These are phyloP conservation scores for Eclectus roratus DNA, from an alignment of 2,113 vertebrate genomes.

Conservation along the genomic window DNA sequence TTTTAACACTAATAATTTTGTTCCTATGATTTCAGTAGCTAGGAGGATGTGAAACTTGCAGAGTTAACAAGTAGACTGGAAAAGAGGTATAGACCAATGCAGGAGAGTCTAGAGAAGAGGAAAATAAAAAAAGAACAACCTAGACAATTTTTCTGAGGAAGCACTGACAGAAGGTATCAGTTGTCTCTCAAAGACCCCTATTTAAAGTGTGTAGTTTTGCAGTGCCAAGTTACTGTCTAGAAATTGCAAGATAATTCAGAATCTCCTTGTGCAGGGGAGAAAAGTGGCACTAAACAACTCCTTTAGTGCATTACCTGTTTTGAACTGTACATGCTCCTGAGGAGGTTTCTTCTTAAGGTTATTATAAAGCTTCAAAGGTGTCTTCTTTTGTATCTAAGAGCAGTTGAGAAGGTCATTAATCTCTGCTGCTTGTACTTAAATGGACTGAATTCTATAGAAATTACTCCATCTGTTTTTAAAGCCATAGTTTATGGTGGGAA, in stretches of 20 bases:
- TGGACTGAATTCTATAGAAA: neutral
- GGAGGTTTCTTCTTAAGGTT: neutral
- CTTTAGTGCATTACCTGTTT: neutral
- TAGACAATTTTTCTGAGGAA: slow-evolving; percentile 41
- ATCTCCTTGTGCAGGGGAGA: neutral
- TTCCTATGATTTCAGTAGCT: slow-evolving; percentile 43
- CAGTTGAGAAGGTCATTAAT: neutral
- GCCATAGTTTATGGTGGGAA: neutral
- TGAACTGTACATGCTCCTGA: fast-evolving
- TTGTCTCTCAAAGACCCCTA: neutral
- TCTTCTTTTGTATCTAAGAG: neutral
- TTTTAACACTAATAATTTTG: neutral
- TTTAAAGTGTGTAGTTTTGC: slow-evolving; percentile 3
- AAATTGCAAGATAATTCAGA: neutral
- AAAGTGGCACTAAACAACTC: neutral
- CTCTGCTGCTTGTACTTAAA: neutral
- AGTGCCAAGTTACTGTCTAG: neutral
- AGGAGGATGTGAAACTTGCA: slow-evolving; percentile 30
- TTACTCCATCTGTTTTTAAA: neutral
- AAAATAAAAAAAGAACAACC: neutral
- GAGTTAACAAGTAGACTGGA: slow-evolving; percentile 36
- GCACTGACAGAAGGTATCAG: slow-evolving; percentile 18
- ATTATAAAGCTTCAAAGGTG: neutral
- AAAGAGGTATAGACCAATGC: slow-evolving; percentile 21
- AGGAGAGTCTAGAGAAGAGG: slow-evolving; percentile 30